Percentiles rank a stretch among this genome's conserved stretches.
These are phyloP conservation scores for Pelobates cultripes DNA, from an alignment of 2,797 vertebrate species.

Conservation along the genomic window DNA sequence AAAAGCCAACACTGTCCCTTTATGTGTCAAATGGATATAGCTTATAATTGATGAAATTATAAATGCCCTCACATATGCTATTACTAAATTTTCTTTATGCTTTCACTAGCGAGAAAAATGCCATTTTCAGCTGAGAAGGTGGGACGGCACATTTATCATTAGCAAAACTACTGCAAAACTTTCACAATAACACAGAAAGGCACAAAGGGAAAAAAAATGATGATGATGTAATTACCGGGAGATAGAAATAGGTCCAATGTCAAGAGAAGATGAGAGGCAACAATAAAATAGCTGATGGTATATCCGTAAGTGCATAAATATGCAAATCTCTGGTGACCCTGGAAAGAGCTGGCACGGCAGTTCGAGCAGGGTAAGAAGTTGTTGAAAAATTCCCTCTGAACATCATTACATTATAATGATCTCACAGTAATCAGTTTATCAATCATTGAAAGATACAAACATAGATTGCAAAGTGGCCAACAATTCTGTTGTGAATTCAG, in stretches of 20 bases:
- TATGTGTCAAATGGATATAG: no score
- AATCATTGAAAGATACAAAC: constrained; percentile 28
- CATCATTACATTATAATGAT: constrained; percentile 37
- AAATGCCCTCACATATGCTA: no score
- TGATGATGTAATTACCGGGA: no score
- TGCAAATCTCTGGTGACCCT: constrained; percentile 25
- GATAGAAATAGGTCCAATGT: constrained; percentile 6
- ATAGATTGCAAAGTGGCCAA: constrained; percentile 3
- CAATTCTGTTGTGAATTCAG: not conserved
- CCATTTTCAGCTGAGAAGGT: no score
- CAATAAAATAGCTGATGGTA: constrained; percentile 30
- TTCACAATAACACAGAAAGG: no score
- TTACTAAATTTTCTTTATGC: no score
- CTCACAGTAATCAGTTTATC: constrained; percentile 26
- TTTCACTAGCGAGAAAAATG: no score
- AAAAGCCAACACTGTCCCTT: no score
- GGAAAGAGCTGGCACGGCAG: constrained; percentile 7
- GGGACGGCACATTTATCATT: no score
- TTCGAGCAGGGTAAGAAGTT: constrained; percentile 18
- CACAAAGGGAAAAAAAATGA: no score
- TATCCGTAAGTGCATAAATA: constrained; percentile 30
- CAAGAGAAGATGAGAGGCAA: constrained; percentile 25
- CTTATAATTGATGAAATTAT: no score
- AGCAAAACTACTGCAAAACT: no score
- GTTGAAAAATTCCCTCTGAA: constrained; percentile 23